Conservation (phyloP, 2,113 vertebrate genomes). For the Ailurus styani region DNA sequence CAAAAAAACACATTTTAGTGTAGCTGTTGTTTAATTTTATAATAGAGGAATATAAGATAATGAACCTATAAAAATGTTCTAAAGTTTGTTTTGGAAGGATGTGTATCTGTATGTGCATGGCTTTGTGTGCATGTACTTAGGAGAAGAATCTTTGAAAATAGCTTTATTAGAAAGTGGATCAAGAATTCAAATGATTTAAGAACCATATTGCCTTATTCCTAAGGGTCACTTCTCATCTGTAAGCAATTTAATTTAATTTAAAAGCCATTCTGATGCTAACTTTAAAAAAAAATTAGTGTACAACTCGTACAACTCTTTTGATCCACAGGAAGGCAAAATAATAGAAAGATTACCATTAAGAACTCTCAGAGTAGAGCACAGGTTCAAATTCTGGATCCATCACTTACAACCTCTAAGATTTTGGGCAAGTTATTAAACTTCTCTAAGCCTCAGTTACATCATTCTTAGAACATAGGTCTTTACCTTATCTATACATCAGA, state of each 20-base stretch:
- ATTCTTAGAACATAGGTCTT: not conserved
- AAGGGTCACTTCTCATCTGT: not conserved
- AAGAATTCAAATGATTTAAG: not conserved
- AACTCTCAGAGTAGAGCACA: not conserved
- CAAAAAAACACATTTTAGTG: not conserved
- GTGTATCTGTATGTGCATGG: not conserved
- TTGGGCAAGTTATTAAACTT: not conserved
- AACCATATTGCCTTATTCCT: not conserved
- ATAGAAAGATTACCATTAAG: not conserved
- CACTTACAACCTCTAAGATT: not conserved
- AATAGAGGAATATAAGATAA: not conserved
- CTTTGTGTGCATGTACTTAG: not conserved
- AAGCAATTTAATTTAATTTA: not conserved
- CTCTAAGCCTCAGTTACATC: not conserved
- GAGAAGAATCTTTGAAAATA: not conserved
- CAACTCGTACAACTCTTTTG: not conserved
- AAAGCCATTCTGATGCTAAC: not conserved
- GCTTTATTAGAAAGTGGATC: not conserved
- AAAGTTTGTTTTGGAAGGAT: not conserved
- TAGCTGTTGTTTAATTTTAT: not conserved
- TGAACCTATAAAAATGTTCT: not conserved
- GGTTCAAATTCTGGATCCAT: not conserved
- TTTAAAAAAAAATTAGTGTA: not conserved
- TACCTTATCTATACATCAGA: not conserved
- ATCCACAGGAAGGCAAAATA: not conserved